A percentile compares a stretch with the other conserved stretches of the same genome.
Evolutionary conservation across 2,797 vertebrate species (phyloP).

Genomic region (Sphaeramia orbicularis): DNA sequence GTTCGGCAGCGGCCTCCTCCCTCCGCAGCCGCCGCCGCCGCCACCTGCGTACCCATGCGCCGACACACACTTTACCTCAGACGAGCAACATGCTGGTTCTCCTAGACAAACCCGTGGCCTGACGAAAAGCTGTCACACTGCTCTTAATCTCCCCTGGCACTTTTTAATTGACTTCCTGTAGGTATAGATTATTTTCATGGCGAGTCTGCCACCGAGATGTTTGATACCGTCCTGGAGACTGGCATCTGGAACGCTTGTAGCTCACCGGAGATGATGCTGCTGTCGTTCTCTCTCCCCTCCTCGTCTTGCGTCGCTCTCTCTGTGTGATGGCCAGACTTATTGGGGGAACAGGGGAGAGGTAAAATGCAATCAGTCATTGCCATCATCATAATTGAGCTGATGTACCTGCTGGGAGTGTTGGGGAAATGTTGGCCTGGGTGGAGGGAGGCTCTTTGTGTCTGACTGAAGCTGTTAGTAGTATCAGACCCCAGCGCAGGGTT

Average conservation of each 20-base stretch:
- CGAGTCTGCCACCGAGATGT: constrained; percentile 89
- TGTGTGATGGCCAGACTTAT: constrained; percentile 78
- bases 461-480: constrained; percentile 68
- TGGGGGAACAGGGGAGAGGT: constrained; percentile 73
- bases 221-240: constrained; percentile 83
- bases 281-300: constrained; percentile 21
- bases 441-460: constrained; percentile 67
- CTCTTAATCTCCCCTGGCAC: constrained; percentile 95
- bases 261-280: constrained; percentile 71
- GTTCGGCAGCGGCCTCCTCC: constrained; percentile 80
- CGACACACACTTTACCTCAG: constrained; percentile 64
- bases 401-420: constrained; percentile 77
- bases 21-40: constrained; percentile 26
- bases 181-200: constrained; percentile 92
- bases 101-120: constrained; percentile 85
- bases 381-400: constrained; percentile 83
- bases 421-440: constrained; percentile 68
- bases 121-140: constrained; percentile 91
- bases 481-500: constrained; percentile 38
- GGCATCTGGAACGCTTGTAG: constrained; percentile 79
- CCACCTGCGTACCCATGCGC: constrained; percentile 50
- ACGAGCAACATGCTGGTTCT: constrained; percentile 52
- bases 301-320: constrained; percentile 31
- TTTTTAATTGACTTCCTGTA: constrained; percentile 96
- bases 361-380: constrained; percentile 83